A percentile compares a stretch with the other conserved stretches of the same genome.
Evolutionary conservation across 2,113 vertebrate species (phyloP).

Genomic region (Rhinopomastus cyanomelas): DNA sequence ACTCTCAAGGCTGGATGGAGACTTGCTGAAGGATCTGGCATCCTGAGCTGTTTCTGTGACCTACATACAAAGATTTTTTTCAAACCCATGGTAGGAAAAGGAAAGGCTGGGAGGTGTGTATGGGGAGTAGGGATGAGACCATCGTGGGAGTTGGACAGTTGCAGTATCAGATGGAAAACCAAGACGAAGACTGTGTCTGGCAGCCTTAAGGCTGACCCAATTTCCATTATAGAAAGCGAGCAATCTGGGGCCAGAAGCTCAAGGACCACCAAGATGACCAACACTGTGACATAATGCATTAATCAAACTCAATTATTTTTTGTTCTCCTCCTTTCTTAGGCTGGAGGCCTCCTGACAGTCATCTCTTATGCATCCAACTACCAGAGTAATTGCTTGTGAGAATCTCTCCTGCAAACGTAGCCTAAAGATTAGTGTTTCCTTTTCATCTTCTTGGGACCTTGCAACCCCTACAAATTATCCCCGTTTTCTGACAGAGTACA

Average conservation of each 20-base stretch:
- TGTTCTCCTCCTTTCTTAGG: not conserved
- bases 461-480: not conserved
- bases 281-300: not conserved
- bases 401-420: not conserved
- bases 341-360: not conserved
- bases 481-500: not conserved
- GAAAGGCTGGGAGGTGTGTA: not conserved
- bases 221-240: not conserved
- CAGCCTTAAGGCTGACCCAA: not conserved
- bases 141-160: not conserved
- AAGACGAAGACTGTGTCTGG: not conserved
- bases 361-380: not conserved
- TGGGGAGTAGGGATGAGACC: not conserved
- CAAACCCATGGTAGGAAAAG: rapidly evolving
- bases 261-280: not conserved
- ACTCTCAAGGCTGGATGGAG: not conserved
- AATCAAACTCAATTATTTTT: not conserved
- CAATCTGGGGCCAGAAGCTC: not conserved
- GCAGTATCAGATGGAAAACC: not conserved
- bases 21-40: too few relatives aligned
- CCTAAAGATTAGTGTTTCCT: not conserved
- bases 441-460: not conserved
- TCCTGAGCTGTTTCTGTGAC: not conserved
- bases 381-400: not conserved
- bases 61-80: not conserved